Percentiles rank a stretch among this genome's conserved stretches.
Conservation (phyloP, 2,113 vertebrate species). For the Alethe castanea region DNA sequence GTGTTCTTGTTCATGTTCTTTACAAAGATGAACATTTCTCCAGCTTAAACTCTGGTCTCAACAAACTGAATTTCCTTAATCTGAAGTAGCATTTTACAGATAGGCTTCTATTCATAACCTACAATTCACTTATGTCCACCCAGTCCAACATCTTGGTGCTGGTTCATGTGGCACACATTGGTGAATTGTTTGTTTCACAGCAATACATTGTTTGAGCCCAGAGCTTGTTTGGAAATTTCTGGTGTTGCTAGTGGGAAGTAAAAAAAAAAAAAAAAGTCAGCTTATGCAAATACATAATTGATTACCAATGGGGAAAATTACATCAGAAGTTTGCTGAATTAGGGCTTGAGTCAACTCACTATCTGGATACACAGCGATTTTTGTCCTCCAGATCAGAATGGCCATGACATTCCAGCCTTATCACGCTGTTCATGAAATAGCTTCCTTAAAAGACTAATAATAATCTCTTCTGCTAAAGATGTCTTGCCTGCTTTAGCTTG, state of each 20-base stretch:
- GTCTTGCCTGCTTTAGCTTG: slow-evolving; percentile 32
- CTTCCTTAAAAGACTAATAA: slow-evolving; percentile 40
- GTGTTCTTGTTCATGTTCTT: background rate
- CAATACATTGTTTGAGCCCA: accelerated
- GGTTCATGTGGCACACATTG: background rate
- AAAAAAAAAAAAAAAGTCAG: background rate
- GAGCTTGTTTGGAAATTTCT: background rate
- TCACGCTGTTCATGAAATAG: background rate
- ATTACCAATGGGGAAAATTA: background rate
- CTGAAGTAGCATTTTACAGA: background rate
- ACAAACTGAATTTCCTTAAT: background rate
- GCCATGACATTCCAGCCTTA: slow-evolving; percentile 17
- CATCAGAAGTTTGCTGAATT: background rate
- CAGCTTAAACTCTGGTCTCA: background rate
- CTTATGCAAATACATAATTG: background rate
- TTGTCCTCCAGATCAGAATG: background rate
- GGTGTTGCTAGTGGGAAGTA: background rate
- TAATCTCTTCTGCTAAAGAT: background rate
- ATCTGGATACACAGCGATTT: background rate
- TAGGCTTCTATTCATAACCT: background rate
- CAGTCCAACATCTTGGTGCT: background rate
- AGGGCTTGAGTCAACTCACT: background rate
- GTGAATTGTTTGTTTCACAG: background rate
- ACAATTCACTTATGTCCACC: background rate
- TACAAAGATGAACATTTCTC: background rate